Percentiles rank a stretch among this genome's conserved stretches.
Evolutionary conservation across 2,113 vertebrate species (phyloP).

Genomic region (Saimiri boliviensis): DNA sequence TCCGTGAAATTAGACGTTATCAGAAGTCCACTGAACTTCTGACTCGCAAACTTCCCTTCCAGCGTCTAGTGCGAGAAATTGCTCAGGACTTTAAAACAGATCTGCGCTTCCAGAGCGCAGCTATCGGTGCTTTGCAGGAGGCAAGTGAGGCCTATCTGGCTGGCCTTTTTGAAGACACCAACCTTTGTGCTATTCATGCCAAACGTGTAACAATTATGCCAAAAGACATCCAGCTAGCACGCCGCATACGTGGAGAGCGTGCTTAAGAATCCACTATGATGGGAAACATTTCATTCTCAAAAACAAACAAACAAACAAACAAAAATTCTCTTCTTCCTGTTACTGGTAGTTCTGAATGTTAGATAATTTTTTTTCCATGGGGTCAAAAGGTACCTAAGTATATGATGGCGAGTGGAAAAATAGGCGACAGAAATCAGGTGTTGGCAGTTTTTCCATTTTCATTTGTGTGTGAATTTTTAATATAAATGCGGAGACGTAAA

Average conservation of each 20-base stretch:
- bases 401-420: conserved; percentile 62
- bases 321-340: conserved; percentile 87
- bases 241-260: neutral
- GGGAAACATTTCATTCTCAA: too few relatives aligned
- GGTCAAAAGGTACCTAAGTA: conserved; percentile 90
- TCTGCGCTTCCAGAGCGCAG: conserved; percentile 91
- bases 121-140: conserved; percentile 91
- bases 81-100: conserved; percentile 94
- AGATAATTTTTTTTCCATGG: conserved; percentile 89
- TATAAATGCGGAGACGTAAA: conserved; percentile 81
- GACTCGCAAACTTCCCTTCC: conserved; percentile 91
- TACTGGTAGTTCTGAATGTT: conserved; percentile 91
- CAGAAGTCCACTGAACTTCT: conserved; percentile 91
- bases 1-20: conserved; percentile 90
- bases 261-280: too few relatives aligned
- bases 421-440: too few relatives aligned
- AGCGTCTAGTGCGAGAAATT: conserved; percentile 91
- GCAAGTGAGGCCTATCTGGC: neutral
- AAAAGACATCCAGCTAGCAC: neutral
- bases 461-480: conserved; percentile 88
- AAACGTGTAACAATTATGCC: neutral
- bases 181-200: neutral
- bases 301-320: too few relatives aligned
- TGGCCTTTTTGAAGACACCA: neutral
- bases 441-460: conserved; percentile 86